Base-by-base conservation (phyloP, 2,113 vertebrate species). In the Apistogramma diplotaenia region DNA sequence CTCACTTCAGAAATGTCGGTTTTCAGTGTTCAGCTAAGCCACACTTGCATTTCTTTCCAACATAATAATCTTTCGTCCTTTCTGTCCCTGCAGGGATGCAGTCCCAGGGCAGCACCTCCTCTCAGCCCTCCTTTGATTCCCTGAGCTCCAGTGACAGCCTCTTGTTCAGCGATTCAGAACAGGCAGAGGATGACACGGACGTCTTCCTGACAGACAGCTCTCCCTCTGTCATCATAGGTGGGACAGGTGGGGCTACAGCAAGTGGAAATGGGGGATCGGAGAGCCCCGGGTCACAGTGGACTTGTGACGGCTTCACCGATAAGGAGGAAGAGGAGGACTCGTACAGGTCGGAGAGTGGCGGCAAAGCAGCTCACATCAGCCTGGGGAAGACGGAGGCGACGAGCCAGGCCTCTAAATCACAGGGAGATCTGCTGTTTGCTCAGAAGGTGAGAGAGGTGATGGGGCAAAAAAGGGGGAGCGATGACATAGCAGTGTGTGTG, bases 341-440 rank as follows among this genome's bases (percentile, higher is more conserved):
- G 1, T 85, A 83, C 73, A 67, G 79, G 80, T 77, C 71, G n/a
- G 74, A 70, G 58, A 77, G 54, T 4, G 31, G 31, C 11, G 11
- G 78, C 72, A 91, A 87, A 33, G 35, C 13, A 1, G 62, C 79
- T 29, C 71, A 3, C 19, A 18, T 55, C 29, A 8, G 54, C 53
- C 19, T 71, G 35, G 79, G 43, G 0, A 16, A 82, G 40, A 67
- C 18, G 4, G 75, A 74, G 46, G 61, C 62, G 0, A 10, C 53
- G 1, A 54, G 55, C 27, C 81, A 82, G 46, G 81, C 70, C 1
- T 51, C 72, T 1, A 76, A 86, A 65, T 95, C 95, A 1, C 92
- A 96, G 4, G 96, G 96, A 31, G 97, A 98, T 73, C 86, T 93
- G 33, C 90, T 97, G 12, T 99, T 99, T 75, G 96, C 97, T 74